Conservation (phyloP, 2,888 invertebrate species). For the Stramonita haemastoma region DNA sequence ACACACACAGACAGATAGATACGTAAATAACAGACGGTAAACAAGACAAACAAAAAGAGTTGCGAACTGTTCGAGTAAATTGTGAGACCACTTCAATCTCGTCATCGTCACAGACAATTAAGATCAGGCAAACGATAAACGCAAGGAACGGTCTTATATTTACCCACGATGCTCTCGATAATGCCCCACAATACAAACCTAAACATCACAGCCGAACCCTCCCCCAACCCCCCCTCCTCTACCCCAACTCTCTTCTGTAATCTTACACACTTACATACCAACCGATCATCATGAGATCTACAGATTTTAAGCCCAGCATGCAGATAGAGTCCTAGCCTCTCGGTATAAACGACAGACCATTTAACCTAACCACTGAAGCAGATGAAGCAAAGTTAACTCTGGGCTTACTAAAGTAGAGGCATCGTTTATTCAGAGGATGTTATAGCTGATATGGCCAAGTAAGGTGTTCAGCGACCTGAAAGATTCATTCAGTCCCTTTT, state of each 20-base stretch:
- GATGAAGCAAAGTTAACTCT: not conserved
- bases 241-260: not conserved
- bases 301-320: not conserved
- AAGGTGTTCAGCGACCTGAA: not conserved
- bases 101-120: not conserved
- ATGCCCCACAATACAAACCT: not conserved
- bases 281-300: not conserved
- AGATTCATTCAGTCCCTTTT: not conserved
- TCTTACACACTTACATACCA: not conserved
- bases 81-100: not conserved
- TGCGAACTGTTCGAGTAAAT: not conserved
- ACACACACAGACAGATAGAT: not conserved
- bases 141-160: not conserved
- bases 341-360: not conserved
- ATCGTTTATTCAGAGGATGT: not conserved
- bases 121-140: not conserved
- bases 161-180: not conserved
- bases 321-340: not conserved
- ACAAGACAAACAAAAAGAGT: not conserved
- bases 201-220: conserved; percentile 18
- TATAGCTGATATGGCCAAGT: not conserved
- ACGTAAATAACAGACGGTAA: too few species aligned
- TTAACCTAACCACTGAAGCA: not conserved
- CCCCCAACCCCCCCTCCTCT: not conserved
- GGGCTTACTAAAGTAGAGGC: not conserved